Evolutionary conservation across 2,113 vertebrate genomes (phyloP).

Genomic region (Vulpes ferrilata): DNA sequence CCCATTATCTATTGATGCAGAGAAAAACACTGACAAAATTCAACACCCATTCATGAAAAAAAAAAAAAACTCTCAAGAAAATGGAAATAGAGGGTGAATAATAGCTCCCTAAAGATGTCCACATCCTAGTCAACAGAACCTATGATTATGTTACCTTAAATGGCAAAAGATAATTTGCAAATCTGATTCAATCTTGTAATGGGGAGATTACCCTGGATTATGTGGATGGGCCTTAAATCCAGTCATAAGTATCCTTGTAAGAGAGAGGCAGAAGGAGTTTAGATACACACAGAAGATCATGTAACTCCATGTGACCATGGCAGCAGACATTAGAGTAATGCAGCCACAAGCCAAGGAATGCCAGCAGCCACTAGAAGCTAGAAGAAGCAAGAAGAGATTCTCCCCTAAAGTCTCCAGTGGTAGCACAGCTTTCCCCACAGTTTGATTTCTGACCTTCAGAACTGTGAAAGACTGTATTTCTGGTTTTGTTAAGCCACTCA

Average conservation of each 20-base stretch:
- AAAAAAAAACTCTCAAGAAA: background rate
- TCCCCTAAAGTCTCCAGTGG: background rate
- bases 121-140: background rate
- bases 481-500: background rate
- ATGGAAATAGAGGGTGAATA: background rate
- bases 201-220: background rate
- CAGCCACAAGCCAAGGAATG: background rate
- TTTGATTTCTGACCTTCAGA: background rate
- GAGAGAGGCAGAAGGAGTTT: background rate
- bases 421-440: background rate
- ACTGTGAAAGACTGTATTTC: background rate
- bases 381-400: background rate
- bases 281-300: background rate
- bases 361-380: background rate
- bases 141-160: background rate
- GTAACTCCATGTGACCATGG: background rate
- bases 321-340: background rate
- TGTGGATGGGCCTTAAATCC: background rate
- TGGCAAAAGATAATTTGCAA: background rate
- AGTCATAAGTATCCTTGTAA: background rate
- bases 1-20: background rate
- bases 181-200: background rate
- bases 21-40: background rate
- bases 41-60: background rate
- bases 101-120: background rate